Conservation (phyloP, 2,113 vertebrate species). For the Cephalopholis sonnerati region DNA sequence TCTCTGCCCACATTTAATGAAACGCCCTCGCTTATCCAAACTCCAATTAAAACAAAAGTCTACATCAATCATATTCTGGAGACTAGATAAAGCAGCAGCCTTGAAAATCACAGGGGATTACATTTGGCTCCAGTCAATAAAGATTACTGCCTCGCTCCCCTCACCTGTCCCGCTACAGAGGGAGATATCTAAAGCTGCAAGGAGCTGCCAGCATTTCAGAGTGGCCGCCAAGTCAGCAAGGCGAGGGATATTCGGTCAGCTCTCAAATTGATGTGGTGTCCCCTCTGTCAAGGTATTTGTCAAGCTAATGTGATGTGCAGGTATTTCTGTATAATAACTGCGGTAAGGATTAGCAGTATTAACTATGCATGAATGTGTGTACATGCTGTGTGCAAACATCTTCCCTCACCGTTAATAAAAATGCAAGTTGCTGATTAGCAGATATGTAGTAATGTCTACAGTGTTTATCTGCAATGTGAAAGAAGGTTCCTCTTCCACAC, state of each 20-base stretch:
- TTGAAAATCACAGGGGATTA: constrained; percentile 59
- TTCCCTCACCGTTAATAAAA: neutral
- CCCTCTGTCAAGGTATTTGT: constrained; percentile 37
- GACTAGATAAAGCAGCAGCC: constrained; percentile 51
- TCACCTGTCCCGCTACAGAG: constrained; percentile 58
- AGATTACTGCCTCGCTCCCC: constrained; percentile 57
- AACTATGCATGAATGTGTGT: neutral
- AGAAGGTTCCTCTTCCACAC: neutral
- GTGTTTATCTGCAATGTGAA: neutral
- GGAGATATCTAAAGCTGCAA: constrained; percentile 55
- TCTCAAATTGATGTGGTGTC: constrained; percentile 38
- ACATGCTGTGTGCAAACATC: neutral
- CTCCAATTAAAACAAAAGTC: constrained; percentile 61
- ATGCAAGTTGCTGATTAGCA: neutral
- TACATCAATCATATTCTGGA: constrained; percentile 49
- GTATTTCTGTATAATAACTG: constrained; percentile 32
- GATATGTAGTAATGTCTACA: neutral
- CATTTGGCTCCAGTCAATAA: constrained; percentile 64
- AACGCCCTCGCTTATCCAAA: constrained; percentile 34
- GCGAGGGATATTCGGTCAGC: constrained; percentile 33
- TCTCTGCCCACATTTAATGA: constrained; percentile 21
- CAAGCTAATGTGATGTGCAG: constrained; percentile 37
- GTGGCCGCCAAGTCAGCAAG: constrained; percentile 41
- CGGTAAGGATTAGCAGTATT: constrained; percentile 27
- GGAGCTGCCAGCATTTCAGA: constrained; percentile 46